Evolutionary conservation across 2,113 vertebrate genomes (phyloP), one percentile per base, ranked within the genome.

Genomic region (Monarcha castaneiventris): DNA sequence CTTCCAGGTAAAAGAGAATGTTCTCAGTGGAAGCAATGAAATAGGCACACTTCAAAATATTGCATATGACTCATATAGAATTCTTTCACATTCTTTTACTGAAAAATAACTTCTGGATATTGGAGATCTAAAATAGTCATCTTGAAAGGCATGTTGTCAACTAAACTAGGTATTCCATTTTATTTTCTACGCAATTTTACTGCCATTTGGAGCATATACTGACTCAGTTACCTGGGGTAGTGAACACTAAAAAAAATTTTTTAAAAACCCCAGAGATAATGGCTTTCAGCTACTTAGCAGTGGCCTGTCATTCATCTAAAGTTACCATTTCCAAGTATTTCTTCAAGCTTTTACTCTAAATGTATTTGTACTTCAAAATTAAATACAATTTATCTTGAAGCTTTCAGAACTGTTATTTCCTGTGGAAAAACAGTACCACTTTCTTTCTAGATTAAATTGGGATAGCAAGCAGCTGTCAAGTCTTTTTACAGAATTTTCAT

Each of bases 11-110:
- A 90, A 84, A 64, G 33, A 82, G 32, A 68, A 48, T 33, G 33
- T 48, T 94, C 77, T 87, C 4, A 0, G 35, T 81, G 29, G 66
- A 78, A 96, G 71, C 58, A 82, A 52, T 82, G 76, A 46, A 82
- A 87, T 91, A 87, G 29, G 23, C 41, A 91, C 49, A 73, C 49
- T 87, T 94, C 74, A 87, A 93, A 91, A 84, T 89, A 85, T 74
- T 41, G 59, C n/a, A 7, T 71, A 41, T 83, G 77, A 95, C 62
- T 89, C 62, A 74, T 25, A 61, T 13, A 18, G 52, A 76, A 82
- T 92, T 77, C 18, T 74, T 86, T 74, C 56, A 66, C 56, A 58
- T 55, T n/a, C n/a, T n/a, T n/a, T 89, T 88, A 74, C 37, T 85
- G 81, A 89, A 82, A 48, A 78, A 52, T 85, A 83, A 48, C 44